phyloP scores from a whole-genome alignment of 2,113 vertebrate species.

The Gadus macrocephalus region DNA sequence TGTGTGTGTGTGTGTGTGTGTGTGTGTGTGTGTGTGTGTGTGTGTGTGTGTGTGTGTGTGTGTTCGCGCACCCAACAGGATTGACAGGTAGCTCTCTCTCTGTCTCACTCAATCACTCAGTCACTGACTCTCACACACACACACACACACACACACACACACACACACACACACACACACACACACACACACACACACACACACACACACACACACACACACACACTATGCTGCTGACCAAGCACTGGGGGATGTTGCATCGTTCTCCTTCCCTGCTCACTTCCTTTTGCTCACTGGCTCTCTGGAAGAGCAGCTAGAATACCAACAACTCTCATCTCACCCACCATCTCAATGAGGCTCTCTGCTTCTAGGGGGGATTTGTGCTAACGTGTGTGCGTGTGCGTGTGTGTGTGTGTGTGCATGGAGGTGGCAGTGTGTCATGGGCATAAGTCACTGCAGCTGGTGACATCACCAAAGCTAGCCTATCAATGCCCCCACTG shows the following conservation, averaged over 20 bases:
- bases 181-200: not conserved
- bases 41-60: constrained; percentile 7
- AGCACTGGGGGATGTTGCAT: constrained; percentile 59
- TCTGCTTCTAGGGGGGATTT: constrained; percentile 14
- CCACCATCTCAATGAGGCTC: not conserved
- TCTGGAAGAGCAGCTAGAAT: constrained; percentile 23
- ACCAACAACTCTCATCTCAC: not conserved
- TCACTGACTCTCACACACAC: not conserved
- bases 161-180: not conserved
- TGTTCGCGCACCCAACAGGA: too few relatives aligned
- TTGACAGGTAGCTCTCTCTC: too few relatives aligned
- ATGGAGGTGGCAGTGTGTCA: constrained; percentile 48
- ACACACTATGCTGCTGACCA: constrained; percentile 38
- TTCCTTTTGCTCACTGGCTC: constrained; percentile 45
- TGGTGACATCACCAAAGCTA: constrained; percentile 66
- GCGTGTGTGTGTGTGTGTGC: too few relatives aligned
- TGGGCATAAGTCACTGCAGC: constrained; percentile 64
- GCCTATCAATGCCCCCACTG: constrained; percentile 65
- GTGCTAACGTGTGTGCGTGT: too few relatives aligned
- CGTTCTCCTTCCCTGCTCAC: constrained; percentile 38
- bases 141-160: not conserved
- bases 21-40: not conserved
- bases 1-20: constrained; percentile 16
- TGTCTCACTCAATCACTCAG: not conserved
- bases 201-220: not conserved